Percentiles rank a stretch among this genome's conserved stretches.
Evolutionary conservation across 1,140 invertebrate species (phyloP).

Genomic region (Atopsyche davidsoni): DNA sequence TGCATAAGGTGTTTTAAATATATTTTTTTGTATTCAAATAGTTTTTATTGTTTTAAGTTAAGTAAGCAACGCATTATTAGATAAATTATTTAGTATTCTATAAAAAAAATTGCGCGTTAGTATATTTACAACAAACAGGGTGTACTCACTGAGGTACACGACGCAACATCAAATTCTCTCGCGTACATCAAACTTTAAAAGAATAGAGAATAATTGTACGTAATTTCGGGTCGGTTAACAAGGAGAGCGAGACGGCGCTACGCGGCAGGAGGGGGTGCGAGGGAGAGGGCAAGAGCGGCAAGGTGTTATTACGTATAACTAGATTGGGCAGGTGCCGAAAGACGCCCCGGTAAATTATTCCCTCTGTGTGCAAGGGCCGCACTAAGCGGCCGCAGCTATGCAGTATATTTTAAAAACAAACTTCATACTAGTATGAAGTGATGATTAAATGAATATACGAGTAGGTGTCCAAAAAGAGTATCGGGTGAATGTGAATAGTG

Average conservation of each 20-base stretch:
- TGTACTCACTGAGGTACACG: too few relatives aligned
- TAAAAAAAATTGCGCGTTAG: neutral
- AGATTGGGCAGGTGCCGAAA: conserved; percentile 27
- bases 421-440: too few relatives aligned
- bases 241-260: neutral
- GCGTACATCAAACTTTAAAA: conserved; percentile 13
- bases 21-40: too few relatives aligned
- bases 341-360: conserved; percentile 8
- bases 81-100: neutral
- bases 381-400: too few relatives aligned
- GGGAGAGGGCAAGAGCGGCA: neutral
- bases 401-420: too few relatives aligned
- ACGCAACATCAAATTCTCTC: conserved; percentile 15
- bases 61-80: neutral
- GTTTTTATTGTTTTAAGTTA: too few relatives aligned
- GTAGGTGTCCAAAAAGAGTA: too few relatives aligned
- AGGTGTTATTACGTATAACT: conserved; percentile 26
- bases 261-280: conserved; percentile 4
- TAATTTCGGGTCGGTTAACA: conserved; percentile 12
- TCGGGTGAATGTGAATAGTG: too few relatives aligned
- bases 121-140: conserved; percentile 6
- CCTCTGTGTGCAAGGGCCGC: neutral
- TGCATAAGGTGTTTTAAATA: too few relatives aligned
- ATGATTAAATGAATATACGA: too few relatives aligned
- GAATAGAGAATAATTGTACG: conserved; percentile 16